A percentile compares a stretch with the other conserved stretches of the same genome.
phyloP scores from a whole-genome alignment of 2,797 vertebrate species.

The Morelia viridis region DNA sequence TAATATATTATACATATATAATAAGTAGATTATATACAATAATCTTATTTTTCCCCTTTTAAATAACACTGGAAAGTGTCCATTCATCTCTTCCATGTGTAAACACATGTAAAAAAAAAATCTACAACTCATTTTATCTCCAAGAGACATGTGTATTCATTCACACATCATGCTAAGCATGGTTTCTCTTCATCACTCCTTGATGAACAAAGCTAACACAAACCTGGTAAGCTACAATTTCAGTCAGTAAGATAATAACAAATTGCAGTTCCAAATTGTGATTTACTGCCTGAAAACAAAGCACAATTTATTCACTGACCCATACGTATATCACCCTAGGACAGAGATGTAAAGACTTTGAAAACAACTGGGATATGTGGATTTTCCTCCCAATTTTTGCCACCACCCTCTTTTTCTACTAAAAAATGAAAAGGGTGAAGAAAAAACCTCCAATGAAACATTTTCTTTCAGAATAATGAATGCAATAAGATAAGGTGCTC shows the following conservation, averaged over 20 bases:
- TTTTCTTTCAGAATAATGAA: neutral
- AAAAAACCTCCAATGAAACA: neutral
- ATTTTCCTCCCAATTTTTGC: neutral
- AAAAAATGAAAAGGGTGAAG: neutral
- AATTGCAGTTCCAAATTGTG: neutral
- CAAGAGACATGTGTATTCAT: neutral
- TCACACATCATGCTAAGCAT: neutral
- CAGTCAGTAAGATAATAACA: neutral
- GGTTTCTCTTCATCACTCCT: neutral
- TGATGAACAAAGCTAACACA: neutral
- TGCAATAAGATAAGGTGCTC: neutral
- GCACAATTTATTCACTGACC: neutral
- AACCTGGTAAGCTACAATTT: neutral
- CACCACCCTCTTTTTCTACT: neutral
- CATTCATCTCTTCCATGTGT: neutral
- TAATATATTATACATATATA: neutral
- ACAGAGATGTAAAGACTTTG: neutral
- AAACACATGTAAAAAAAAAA: neutral
- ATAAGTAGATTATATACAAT: fast-evolving
- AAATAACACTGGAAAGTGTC: neutral
- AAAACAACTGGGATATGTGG: neutral
- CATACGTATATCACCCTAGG: neutral
- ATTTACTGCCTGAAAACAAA: neutral
- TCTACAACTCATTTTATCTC: neutral
- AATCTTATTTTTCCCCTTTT: neutral